Conservation (phyloP, 2,113 vertebrate species). For the Dipodomys spectabilis region DNA sequence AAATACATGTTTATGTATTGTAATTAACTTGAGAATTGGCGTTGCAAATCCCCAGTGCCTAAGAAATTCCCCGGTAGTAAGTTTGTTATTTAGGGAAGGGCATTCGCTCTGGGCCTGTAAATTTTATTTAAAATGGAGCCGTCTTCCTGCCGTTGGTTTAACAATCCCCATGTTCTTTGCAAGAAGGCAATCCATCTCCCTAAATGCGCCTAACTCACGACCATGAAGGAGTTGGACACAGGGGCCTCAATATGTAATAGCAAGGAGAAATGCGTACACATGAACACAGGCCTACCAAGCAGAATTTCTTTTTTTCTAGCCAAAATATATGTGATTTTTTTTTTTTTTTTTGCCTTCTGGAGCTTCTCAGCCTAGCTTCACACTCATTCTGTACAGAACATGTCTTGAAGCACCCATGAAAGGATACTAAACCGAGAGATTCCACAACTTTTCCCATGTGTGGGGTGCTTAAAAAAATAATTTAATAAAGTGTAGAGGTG, state of each 20-base stretch:
- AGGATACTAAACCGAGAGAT: background rate
- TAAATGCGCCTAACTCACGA: slow-evolving; percentile 72
- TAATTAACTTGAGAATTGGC: slow-evolving; percentile 73
- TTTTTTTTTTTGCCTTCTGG: slow-evolving; percentile 38
- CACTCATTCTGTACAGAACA: background rate
- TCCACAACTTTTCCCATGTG: background rate
- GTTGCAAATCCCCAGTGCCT: slow-evolving; percentile 66
- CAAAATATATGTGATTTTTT: slow-evolving; percentile 7
- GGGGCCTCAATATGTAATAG: slow-evolving; percentile 1
- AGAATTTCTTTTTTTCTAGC: background rate
- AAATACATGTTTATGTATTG: slow-evolving; percentile 76
- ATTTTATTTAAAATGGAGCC: slow-evolving; percentile 79
- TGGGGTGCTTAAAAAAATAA: background rate
- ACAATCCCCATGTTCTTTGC: slow-evolving; percentile 69
- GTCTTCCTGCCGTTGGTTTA: slow-evolving; percentile 78
- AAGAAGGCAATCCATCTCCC: slow-evolving; percentile 55
- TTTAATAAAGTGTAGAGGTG: background rate
- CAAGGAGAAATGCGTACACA: slow-evolving; percentile 1
- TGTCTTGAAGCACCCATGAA: fast-evolving
- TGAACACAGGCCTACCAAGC: background rate
- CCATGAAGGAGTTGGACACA: slow-evolving; percentile 2
- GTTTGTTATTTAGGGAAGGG: slow-evolving; percentile 64
- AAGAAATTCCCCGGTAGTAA: slow-evolving; percentile 68
- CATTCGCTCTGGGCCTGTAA: slow-evolving; percentile 69
- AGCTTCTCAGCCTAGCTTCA: slow-evolving; percentile 1